Percentiles rank a stretch among this genome's conserved stretches.
phyloP scores from a whole-genome alignment of 2,797 vertebrate species.

The Siniperca undulata region DNA sequence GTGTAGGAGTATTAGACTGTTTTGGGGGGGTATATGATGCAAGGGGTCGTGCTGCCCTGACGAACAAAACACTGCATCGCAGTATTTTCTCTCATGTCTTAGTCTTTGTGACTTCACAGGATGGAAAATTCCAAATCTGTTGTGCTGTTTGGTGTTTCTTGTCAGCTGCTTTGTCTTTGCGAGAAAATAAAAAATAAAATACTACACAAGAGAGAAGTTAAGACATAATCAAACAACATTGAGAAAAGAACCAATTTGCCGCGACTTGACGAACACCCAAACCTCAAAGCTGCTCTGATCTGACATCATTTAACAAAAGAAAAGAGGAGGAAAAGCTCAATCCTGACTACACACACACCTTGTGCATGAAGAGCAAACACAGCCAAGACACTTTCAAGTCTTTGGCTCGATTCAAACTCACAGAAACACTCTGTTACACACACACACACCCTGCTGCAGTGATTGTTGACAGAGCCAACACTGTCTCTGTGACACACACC shows the following conservation, averaged over 20 bases:
- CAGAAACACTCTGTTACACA: constrained; percentile 56
- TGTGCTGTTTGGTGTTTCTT: constrained; percentile 34
- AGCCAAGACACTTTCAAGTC: constrained; percentile 72
- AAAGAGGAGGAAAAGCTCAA: constrained; percentile 70
- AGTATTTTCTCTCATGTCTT: constrained; percentile 28
- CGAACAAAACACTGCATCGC: constrained; percentile 47
- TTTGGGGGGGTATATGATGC: constrained; percentile 37
- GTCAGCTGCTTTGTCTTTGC: constrained; percentile 37
- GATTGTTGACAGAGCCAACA: constrained; percentile 73
- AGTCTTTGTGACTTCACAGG: constrained; percentile 6
- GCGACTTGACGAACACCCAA: constrained; percentile 61
- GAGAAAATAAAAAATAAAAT: constrained; percentile 22
- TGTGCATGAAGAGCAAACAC: constrained; percentile 77
- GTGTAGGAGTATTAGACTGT: constrained; percentile 53
- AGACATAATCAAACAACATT: constrained; percentile 55
- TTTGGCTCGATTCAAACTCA: constrained; percentile 60
- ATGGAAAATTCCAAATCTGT: constrained; percentile 56
- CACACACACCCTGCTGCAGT: constrained; percentile 33
- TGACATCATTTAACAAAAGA: constrained; percentile 76
- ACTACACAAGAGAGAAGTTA: constrained; percentile 27
- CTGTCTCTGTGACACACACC: constrained; percentile 70
- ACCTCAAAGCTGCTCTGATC: constrained; percentile 78
- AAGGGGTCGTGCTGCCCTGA: constrained; percentile 75
- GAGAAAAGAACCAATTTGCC: constrained; percentile 59
- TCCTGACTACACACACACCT: constrained; percentile 75